Evolutionary conservation across 2,797 vertebrate genomes (phyloP), one percentile per base, ranked within the genome.

Genomic region (Todus mexicanus): DNA sequence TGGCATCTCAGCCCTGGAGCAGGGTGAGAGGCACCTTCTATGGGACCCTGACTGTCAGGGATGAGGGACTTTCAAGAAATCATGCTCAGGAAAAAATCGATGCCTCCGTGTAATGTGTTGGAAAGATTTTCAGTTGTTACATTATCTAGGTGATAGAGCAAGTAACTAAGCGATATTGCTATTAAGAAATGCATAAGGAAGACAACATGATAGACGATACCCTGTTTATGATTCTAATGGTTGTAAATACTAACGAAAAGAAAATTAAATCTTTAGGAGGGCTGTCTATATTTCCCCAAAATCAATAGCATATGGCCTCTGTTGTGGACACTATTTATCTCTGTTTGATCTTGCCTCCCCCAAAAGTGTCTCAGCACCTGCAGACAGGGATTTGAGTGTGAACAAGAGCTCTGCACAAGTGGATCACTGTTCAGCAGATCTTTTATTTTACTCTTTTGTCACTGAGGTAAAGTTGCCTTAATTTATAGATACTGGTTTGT

Each of bases 341-440:
- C 42, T 38, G 16, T 75, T 94, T 0, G 0, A 35, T 38, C 26
- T 65, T 68, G 4, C 29, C 21, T 50, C 9, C 9, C 12, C 13
- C 11, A 0, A 12, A 42, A 65, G 16, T 11, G 23, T 10, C 40
- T 63, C 31, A 61, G 23, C 21, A 10, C 54, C 35, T 72, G 47
- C 47, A n/a, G 45, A 12, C 11, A 22, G 31, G n/a, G 37, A 59
- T 92, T 73, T 17, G 37, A 26, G 15, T 2, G 4, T 29, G 37
- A 65, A 22, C 3, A 47, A 38, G 64, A 37, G 48, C 38, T 69
- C 43, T 29, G 27, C 63, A 70, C 19, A 50, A 7, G 3, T 12
- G 18, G 18, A 4, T 68, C 4, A 1, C 31, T 56, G 17, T 45
- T 65, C 4, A 4, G 29, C 29, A 50, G 33, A 35, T 86, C 9